phyloP scores from a whole-genome alignment of 2,888 invertebrate genomes.

The Bombyx huttoni region DNA sequence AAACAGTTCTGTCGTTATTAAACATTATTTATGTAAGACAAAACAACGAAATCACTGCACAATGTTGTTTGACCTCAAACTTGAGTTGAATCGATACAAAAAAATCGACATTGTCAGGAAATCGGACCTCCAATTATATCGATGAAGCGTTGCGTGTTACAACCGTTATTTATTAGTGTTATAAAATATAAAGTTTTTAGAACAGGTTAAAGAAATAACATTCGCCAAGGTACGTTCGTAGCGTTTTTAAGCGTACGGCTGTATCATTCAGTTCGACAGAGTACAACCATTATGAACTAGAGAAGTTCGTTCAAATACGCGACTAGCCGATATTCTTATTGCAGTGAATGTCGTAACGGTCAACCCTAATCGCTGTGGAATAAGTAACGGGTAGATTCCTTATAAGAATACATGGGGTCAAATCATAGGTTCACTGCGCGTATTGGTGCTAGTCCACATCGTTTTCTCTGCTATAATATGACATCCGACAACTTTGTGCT shows the following conservation, averaged over 20 bases:
- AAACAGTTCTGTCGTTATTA: too few species aligned
- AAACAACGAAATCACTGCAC: background rate
- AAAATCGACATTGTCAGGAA: background rate
- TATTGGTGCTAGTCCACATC: slow-evolving; percentile 62
- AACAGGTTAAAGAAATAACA: slow-evolving; percentile 14
- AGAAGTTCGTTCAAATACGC: too few species aligned
- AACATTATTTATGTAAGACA: too few species aligned
- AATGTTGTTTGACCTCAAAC: background rate
- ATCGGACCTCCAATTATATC: background rate
- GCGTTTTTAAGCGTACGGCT: background rate
- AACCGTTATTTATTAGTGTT: slow-evolving; percentile 13
- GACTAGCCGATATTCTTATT: too few species aligned
- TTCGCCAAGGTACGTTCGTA: slow-evolving; percentile 9
- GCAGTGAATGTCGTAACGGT: slow-evolving; percentile 1
- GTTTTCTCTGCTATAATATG: slow-evolving; percentile 58
- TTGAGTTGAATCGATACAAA: background rate
- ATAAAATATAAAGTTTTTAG: slow-evolving; percentile 13
- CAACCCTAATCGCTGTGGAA: slow-evolving; percentile 43
- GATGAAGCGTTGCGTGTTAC: background rate
- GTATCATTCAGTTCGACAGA: background rate
- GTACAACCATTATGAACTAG: background rate
- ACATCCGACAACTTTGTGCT: slow-evolving; percentile 34
- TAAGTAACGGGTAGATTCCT: slow-evolving; percentile 57
- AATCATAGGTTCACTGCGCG: slow-evolving; percentile 51
- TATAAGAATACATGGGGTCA: slow-evolving; percentile 61